A percentile compares a stretch with the other conserved stretches of the same genome.
Evolutionary conservation across 1,140 invertebrate species (phyloP).

Genomic region (Hestina assimilis): DNA sequence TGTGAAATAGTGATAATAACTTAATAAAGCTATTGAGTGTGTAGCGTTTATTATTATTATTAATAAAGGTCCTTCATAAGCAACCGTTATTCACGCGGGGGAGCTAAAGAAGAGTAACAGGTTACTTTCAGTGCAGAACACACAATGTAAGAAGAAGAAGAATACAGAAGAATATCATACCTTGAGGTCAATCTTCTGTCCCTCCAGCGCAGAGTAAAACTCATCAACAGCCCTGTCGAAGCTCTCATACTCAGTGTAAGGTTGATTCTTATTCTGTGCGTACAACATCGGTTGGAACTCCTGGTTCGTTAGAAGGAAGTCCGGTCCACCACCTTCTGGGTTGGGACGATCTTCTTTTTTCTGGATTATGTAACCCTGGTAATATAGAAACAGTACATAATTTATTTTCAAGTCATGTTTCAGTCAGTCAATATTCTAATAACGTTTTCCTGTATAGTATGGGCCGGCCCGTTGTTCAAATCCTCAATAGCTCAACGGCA

Average conservation of each 20-base stretch:
- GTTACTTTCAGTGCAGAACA: too few relatives aligned
- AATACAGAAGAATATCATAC: conserved; percentile 29
- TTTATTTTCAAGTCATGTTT: neutral
- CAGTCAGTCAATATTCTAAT: too few relatives aligned
- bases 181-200: conserved; percentile 97
- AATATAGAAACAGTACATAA: conserved; percentile 5
- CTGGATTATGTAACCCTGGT: conserved; percentile 90
- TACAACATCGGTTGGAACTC: conserved; percentile 95
- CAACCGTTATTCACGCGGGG: too few relatives aligned
- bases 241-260: conserved; percentile 84
- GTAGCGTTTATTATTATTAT: too few relatives aligned
- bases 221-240: conserved; percentile 97
- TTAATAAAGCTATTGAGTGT: too few relatives aligned
- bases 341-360: conserved; percentile 87
- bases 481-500: too few relatives aligned
- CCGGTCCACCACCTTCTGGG: conserved; percentile 79
- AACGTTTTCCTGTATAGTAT: too few relatives aligned
- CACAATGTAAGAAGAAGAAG: too few relatives aligned
- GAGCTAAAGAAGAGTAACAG: too few relatives aligned
- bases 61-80: too few relatives aligned
- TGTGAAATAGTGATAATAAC: too few relatives aligned
- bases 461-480: too few relatives aligned
- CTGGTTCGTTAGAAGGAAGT: conserved; percentile 87
- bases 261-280: conserved; percentile 83
- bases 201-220: conserved; percentile 96